Percentiles rank a stretch among this genome's conserved stretches.
These are phyloP conservation scores for Polymixis lichenea DNA, from an alignment of 2,888 invertebrate genomes.

Conservation along the genomic window DNA sequence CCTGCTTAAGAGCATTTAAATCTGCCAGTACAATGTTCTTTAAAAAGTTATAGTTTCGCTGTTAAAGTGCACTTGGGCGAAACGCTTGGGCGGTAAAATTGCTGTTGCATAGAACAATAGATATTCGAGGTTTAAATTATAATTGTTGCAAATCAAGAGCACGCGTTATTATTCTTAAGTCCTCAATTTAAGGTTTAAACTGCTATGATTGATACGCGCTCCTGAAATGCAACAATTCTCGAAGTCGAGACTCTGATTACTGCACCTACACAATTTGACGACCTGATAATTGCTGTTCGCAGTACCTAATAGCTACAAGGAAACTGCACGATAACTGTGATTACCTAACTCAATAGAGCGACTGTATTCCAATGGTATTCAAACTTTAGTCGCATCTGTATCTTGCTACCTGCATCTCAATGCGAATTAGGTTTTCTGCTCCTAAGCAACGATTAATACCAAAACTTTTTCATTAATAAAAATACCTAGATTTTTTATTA, in stretches of 20 bases:
- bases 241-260: constrained; percentile 13
- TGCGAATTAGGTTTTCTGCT: background rate
- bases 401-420: background rate
- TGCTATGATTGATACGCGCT: background rate
- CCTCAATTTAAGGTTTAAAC: background rate
- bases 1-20: constrained; percentile 33
- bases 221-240: constrained; percentile 1
- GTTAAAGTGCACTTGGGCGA: constrained; percentile 35
- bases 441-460: background rate
- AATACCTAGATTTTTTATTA: too few relatives aligned
- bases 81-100: constrained; percentile 6
- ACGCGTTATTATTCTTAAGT: background rate
- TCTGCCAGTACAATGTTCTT: constrained; percentile 7
- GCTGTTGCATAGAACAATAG: constrained; percentile 29
- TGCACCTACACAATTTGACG: constrained; percentile 8
- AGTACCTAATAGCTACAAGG: background rate
- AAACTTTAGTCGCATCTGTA: background rate
- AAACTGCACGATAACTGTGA: constrained; percentile 6
- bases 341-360: constrained; percentile 17
- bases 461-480: background rate
- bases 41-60: constrained; percentile 15
- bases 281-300: constrained; percentile 6
- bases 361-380: background rate
- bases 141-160: background rate
- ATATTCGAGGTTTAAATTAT: constrained; percentile 4